Evolutionary conservation across 2,113 vertebrate species (phyloP).

Genomic region (Cyprinodon variegatus): DNA sequence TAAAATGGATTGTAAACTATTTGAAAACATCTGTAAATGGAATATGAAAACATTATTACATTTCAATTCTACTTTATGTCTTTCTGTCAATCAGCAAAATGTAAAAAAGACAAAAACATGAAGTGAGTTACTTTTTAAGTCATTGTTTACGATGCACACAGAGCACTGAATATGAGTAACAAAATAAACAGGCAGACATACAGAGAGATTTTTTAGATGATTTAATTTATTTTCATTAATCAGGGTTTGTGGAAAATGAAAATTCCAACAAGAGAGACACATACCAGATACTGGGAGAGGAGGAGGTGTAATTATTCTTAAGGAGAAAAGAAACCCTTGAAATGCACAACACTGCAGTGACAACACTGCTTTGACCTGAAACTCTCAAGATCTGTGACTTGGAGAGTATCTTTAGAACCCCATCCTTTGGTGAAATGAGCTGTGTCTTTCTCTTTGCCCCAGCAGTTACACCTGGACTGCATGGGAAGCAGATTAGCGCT

Average conservation of each 20-base stretch:
- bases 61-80: not conserved
- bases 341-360: conserved; percentile 18
- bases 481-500: conserved; percentile 78
- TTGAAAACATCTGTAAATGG: not conserved
- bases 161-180: too few species aligned
- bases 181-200: not conserved
- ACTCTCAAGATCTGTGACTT: conserved; percentile 40
- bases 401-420: conserved; percentile 32
- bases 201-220: not conserved
- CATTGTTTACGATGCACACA: not conserved
- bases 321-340: not conserved
- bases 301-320: conserved; percentile 21
- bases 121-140: too few species aligned
- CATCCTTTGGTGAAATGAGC: conserved; percentile 53
- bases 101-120: too few species aligned
- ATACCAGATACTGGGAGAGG: conserved; percentile 49
- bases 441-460: conserved; percentile 61
- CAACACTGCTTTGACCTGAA: conserved; percentile 39
- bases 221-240: not conserved
- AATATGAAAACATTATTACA: not conserved
- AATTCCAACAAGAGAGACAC: conserved; percentile 22
- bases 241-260: conserved; percentile 47
- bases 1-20: too few species aligned
- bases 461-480: conserved; percentile 69
- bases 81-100: not conserved